These are phyloP conservation scores for Myotis daubentonii DNA, from an alignment of 2,797 vertebrate genomes.

Conservation along the genomic window DNA sequence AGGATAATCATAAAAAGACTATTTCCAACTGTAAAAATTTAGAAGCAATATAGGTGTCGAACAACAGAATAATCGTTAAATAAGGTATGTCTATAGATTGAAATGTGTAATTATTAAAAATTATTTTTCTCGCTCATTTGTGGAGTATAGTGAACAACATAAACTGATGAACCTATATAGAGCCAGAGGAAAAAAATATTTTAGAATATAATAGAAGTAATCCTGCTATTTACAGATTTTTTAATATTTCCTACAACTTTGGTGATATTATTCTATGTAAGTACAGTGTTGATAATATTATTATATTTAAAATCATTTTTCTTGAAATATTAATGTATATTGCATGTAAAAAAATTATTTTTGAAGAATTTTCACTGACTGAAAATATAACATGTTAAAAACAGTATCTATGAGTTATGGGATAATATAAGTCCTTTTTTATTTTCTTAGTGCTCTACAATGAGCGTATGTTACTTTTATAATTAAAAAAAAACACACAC, in stretches of 20 bases:
- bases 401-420: neutral
- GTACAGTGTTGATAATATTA: no score
- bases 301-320: no score
- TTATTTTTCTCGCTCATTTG: neutral
- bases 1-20: conserved; percentile 33
- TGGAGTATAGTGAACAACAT: no score
- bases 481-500: neutral
- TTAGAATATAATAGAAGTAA: no score
- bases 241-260: no score
- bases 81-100: neutral
- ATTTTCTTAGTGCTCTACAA: neutral
- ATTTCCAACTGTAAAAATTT: neutral
- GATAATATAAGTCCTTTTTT: neutral
- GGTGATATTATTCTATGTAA: no score
- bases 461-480: neutral
- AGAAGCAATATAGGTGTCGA: neutral
- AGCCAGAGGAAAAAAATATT: no score
- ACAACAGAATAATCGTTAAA: neutral
- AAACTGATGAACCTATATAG: no score
- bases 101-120: conserved; percentile 17
- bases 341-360: neutral
- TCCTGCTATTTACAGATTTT: no score
- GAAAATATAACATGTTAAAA: neutral
- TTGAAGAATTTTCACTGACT: conserved; percentile 8
- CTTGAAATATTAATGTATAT: no score